Evolutionary conservation across 1,140 invertebrate species (phyloP).

Genomic region (Hermetia illucens): DNA sequence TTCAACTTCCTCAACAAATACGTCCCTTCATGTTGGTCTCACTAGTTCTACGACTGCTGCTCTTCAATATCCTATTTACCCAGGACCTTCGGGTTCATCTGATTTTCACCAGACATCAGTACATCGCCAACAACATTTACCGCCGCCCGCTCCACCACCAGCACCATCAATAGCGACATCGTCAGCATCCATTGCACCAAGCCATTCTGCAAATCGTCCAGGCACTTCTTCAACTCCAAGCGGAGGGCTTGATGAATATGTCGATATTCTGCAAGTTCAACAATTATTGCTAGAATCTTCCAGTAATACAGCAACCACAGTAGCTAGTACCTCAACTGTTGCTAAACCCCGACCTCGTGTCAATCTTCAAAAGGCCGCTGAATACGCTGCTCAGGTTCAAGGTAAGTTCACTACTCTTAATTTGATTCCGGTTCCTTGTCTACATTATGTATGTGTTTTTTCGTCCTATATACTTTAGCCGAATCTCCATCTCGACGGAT

Average conservation of each 20-base stretch:
- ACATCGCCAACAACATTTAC: neutral
- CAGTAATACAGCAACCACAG: slow-evolving; percentile 12
- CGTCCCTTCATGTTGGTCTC: neutral
- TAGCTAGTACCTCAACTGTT: slow-evolving; percentile 3
- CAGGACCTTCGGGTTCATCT: neutral
- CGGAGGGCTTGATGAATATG: slow-evolving; percentile 32
- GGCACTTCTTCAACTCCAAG: slow-evolving; percentile 2
- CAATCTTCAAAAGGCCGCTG: slow-evolving; percentile 27
- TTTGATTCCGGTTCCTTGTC: neutral
- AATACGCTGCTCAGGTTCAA: slow-evolving; percentile 27
- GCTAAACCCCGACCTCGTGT: slow-evolving; percentile 23
- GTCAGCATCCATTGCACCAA: neutral
- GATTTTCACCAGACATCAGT: neutral
- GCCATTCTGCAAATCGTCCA: neutral
- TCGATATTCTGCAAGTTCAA: slow-evolving; percentile 38
- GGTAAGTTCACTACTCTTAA: slow-evolving; percentile 5
- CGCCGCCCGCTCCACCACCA: neutral
- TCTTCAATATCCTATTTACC: slow-evolving; percentile 4
- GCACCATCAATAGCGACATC: neutral
- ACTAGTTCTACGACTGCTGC: neutral
- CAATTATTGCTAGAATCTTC: slow-evolving; percentile 34
- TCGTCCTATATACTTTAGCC: slow-evolving; percentile 11
- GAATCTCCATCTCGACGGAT: slow-evolving; percentile 26
- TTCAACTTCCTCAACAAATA: neutral
- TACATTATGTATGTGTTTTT: neutral